phyloP scores from a whole-genome alignment of 1,140 invertebrate genomes.

The Dreissena rostriformis region DNA sequence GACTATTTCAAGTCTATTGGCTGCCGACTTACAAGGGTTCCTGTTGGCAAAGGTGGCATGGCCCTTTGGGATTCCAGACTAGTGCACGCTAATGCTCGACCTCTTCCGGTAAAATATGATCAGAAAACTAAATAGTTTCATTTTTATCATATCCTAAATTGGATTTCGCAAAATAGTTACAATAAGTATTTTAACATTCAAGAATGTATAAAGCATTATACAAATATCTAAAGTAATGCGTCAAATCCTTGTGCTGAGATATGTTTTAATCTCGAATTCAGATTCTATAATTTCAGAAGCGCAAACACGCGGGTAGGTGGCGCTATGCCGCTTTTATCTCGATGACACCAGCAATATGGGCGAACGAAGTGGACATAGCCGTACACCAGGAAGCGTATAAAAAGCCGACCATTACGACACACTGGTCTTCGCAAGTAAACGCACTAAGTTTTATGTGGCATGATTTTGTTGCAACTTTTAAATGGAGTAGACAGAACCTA shows the following conservation, averaged over 20 bases:
- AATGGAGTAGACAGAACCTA: too few relatives aligned
- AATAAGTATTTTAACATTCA: too few relatives aligned
- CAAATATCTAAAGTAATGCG: too few relatives aligned
- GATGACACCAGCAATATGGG: constrained; percentile 62
- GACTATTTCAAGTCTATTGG: constrained; percentile 39
- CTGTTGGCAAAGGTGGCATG: constrained; percentile 57
- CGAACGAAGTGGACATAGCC: constrained; percentile 38
- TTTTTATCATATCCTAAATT: too few relatives aligned
- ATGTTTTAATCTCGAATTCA: too few relatives aligned
- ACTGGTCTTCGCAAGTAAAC: constrained; percentile 58
- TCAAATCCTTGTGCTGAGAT: too few relatives aligned
- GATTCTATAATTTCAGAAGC: constrained; percentile 8
- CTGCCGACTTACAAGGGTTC: constrained; percentile 45
- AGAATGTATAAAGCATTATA: too few relatives aligned
- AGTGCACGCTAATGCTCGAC: constrained; percentile 53
- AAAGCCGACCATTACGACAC: constrained; percentile 43
- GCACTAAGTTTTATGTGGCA: too few relatives aligned
- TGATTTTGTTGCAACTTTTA: too few relatives aligned
- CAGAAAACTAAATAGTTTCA: too few relatives aligned
- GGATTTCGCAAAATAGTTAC: too few relatives aligned
- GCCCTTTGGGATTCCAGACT: constrained; percentile 60
- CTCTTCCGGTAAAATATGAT: constrained; percentile 11
- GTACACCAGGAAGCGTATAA: constrained; percentile 43
- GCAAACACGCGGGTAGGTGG: constrained; percentile 56
- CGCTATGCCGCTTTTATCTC: constrained; percentile 56